Evolutionary conservation across 2,888 invertebrate species (phyloP).

Genomic region (Spicauda simplicius): DNA sequence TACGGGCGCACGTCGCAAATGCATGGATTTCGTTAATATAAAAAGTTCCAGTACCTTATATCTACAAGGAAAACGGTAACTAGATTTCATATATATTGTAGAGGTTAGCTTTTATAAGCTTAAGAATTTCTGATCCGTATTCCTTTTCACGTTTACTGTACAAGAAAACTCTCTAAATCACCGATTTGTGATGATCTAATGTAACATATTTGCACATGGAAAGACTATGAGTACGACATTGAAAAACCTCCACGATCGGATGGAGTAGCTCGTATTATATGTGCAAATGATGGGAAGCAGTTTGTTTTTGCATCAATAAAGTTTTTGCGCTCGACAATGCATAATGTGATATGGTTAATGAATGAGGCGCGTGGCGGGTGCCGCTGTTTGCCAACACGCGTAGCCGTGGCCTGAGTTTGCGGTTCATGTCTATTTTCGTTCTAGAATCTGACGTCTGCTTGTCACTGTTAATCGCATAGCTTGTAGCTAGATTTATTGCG

Average conservation of each 20-base stretch:
- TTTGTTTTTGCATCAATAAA: constrained; percentile 5
- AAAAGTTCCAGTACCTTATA: too few relatives aligned
- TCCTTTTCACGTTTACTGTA: background rate
- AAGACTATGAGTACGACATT: background rate
- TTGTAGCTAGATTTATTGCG: background rate
- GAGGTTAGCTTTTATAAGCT: too few relatives aligned
- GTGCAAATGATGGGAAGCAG: background rate
- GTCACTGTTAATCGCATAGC: constrained; percentile 29
- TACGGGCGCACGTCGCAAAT: background rate
- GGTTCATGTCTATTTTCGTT: constrained; percentile 31
- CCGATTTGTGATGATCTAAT: background rate
- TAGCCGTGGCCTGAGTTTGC: constrained; percentile 27
- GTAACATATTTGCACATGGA: background rate
- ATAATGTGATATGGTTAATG: constrained; percentile 24
- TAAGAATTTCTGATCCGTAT: too few relatives aligned
- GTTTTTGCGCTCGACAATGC: constrained; percentile 19
- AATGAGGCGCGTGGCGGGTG: constrained; percentile 25
- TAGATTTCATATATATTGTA: background rate
- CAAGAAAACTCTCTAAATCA: background rate
- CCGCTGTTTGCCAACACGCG: constrained; percentile 27
- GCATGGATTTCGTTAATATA: background rate
- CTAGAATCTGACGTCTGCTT: constrained; percentile 11
- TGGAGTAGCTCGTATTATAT: background rate
- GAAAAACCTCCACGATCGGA: background rate
- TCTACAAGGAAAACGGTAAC: too few relatives aligned